Base-by-base conservation (phyloP, 1,140 invertebrate species). In the Saccostrea glomerata region DNA sequence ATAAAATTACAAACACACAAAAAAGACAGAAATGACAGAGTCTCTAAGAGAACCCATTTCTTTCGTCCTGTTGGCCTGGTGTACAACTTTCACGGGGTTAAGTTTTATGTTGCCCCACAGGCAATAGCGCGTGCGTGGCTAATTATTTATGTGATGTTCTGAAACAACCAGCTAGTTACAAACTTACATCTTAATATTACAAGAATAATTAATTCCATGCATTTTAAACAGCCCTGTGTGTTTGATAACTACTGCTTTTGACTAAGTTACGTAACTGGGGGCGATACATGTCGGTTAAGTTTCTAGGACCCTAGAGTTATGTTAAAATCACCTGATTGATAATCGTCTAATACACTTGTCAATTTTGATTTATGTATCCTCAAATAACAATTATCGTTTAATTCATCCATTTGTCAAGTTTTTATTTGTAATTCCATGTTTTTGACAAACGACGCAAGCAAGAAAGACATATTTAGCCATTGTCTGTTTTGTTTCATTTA, bases 281-380 rank as follows among this genome's bases (percentile, higher is more conserved):
- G 70, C 70, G 13, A 30, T 30, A 73, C 70, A 25, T 4, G 70
- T 13, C 23, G 25, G 15, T 30, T 73, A 15, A 36, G 30, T 25
- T 36, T 36, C 1, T 25, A 73, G 25, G 30, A 73, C 25, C 70
- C 70, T 73, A 73, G 25, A 73, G 70, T 30, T 73, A 73, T 13
- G 25, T 15, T 25, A 36, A 36, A 13, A 30, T 30, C 20, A n/a
- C 0, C 2, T 73, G 70, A 73, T 73, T 73, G 70, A 73, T 73
- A 11, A 25, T 73, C 70, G 23, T 40, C 70, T 30, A 30, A 73
- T 36, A 73, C 11, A 25, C 70, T 73, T 73, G 70, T 73, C 70
- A 73, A 73, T 36, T 36, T 36, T 73, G 70, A 73, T 73, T 25
- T 73, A 73, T 73, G 70, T 25, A 73, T 73, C 11, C 30, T 73